phyloP scores from a whole-genome alignment of 2,113 vertebrate species.

The Cololabis saira region DNA sequence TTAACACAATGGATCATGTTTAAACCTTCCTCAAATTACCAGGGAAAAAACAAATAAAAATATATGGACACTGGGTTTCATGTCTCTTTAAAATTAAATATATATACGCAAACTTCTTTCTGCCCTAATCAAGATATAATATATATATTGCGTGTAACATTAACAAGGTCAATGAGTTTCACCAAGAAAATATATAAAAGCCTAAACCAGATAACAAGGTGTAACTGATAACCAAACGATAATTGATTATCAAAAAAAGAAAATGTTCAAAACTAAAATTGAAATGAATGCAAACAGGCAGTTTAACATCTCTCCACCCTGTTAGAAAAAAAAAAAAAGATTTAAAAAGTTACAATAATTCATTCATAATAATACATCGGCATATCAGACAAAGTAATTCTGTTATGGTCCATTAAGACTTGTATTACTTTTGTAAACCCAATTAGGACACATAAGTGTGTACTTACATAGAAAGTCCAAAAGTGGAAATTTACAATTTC shows the following conservation, averaged over 20 bases:
- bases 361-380: no score
- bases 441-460: no score
- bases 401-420: no score
- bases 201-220: conserved; percentile 1
- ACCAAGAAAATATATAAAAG: not conserved
- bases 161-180: not conserved
- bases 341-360: not conserved
- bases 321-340: not conserved
- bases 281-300: not conserved
- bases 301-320: conserved; percentile 6
- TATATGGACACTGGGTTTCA: not conserved
- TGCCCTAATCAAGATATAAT: not conserved
- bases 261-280: not conserved
- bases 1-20: no score
- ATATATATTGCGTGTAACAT: not conserved
- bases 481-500: conserved; percentile 56
- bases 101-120: conserved; percentile 21
- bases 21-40: no score
- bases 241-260: not conserved
- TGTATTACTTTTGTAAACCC: no score
- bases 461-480: no score
- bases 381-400: no score
- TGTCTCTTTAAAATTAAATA: conserved; percentile 29
- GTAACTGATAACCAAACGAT: conserved; percentile 1
- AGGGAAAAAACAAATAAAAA: not conserved